Conservation (phyloP, 2,797 vertebrate genomes). For the Melanotaenia parkinsoni region DNA sequence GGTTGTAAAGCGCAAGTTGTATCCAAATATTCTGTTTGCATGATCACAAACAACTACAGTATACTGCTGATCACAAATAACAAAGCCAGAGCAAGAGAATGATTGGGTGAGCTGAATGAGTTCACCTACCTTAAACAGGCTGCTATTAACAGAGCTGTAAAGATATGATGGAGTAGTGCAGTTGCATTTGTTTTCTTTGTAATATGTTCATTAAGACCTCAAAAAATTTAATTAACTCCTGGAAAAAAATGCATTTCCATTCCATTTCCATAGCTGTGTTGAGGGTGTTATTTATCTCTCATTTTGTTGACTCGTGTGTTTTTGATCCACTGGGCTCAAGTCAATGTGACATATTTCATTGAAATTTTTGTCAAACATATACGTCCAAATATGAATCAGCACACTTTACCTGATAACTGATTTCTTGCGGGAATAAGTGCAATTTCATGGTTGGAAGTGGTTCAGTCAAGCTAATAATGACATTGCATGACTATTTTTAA, state of each 20-base stretch:
- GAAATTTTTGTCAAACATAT: background rate
- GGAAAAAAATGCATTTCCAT: background rate
- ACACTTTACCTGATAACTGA: background rate
- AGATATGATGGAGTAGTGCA: background rate
- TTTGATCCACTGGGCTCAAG: background rate
- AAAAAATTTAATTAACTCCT: background rate
- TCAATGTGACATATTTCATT: background rate
- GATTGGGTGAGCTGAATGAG: no score
- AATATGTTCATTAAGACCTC: no score
- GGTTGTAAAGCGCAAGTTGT: no score
- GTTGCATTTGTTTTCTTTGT: background rate
- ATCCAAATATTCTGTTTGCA: no score
- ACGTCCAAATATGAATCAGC: background rate
- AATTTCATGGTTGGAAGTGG: background rate
- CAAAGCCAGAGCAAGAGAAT: background rate
- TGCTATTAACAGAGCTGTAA: no score
- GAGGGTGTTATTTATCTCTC: background rate
- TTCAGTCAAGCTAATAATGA: background rate
- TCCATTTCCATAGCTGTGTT: no score
- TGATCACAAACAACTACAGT: no score
- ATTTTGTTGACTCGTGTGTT: background rate
- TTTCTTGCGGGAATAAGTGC: background rate
- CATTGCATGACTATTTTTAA: background rate
- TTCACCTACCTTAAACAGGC: no score
- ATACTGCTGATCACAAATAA: background rate